These are phyloP conservation scores for Corynorhinus townsendii DNA, from an alignment of 2,113 vertebrate species.

Conservation along the genomic window DNA sequence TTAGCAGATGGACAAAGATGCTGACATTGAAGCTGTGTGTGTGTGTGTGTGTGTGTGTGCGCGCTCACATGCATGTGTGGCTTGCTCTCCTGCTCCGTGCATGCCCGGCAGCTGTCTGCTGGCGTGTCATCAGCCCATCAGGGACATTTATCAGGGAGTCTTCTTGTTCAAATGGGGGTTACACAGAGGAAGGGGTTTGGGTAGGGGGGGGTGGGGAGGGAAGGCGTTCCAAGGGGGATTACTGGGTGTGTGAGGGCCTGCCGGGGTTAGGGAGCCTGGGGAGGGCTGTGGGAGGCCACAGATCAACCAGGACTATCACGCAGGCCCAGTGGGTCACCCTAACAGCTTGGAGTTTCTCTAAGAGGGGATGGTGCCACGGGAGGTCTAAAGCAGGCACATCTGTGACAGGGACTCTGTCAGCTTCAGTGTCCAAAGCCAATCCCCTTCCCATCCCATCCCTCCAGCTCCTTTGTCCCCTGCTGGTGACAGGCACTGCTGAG, in stretches of 20 bases:
- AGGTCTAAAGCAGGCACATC: neutral
- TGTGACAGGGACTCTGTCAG: neutral
- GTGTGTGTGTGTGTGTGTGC: neutral
- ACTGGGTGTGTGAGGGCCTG: slow-evolving; percentile 50
- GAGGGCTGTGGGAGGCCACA: neutral
- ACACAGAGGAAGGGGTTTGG: neutral
- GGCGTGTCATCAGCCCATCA: neutral
- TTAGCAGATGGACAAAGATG: neutral
- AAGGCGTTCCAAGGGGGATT: slow-evolving; percentile 6
- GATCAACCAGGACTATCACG: neutral
- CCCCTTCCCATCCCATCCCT: neutral
- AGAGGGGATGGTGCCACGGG: neutral
- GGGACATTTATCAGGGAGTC: too few relatives aligned
- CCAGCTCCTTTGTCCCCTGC: neutral
- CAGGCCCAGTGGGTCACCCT: neutral
- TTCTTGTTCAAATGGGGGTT: neutral
- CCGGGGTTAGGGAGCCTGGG: neutral
- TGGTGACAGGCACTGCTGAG: neutral
- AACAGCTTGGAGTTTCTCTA: neutral
- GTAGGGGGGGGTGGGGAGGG: too few relatives aligned
- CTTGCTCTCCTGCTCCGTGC: neutral
- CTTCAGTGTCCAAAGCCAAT: neutral
- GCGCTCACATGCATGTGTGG: too few relatives aligned
- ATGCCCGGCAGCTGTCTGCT: neutral
- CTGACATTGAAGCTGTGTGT: neutral